Conservation (phyloP, 2,888 invertebrate genomes). For the Marasmarcha lunaedactyla region DNA sequence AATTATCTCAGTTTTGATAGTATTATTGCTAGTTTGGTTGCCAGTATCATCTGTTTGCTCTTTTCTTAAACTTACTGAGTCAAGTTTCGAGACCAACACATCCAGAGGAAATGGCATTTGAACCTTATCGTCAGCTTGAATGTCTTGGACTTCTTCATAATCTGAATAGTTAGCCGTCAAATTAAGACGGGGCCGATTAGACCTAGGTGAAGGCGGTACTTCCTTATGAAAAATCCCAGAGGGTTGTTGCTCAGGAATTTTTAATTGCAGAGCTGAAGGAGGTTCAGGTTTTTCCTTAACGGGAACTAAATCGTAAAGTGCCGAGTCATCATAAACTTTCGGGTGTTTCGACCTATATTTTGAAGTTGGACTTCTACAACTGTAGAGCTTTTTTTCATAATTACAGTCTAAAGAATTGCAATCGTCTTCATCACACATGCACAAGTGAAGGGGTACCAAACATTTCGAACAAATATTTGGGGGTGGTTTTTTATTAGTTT, state of each 20-base stretch:
- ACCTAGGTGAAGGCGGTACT: slow-evolving; percentile 51
- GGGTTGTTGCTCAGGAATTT: slow-evolving; percentile 32
- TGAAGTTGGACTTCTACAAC: slow-evolving; percentile 25
- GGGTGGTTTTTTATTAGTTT: too few species aligned
- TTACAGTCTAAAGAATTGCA: slow-evolving; percentile 6
- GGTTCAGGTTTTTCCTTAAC: slow-evolving; percentile 56
- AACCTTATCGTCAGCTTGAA: background rate
- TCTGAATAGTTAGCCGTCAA: slow-evolving; percentile 41
- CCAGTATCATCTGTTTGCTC: slow-evolving; percentile 22
- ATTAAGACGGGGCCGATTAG: slow-evolving; percentile 44
- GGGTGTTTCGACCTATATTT: slow-evolving; percentile 22
- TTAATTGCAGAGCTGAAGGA: slow-evolving; percentile 31
- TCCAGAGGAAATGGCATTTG: background rate
- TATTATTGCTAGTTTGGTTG: slow-evolving; percentile 36
- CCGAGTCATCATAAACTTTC: slow-evolving; percentile 38
- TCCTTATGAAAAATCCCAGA: slow-evolving; percentile 33
- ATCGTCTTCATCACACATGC: slow-evolving; percentile 36
- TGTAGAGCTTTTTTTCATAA: slow-evolving; percentile 24
- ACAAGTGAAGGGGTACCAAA: slow-evolving; percentile 29
- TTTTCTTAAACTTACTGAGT: slow-evolving; percentile 14
- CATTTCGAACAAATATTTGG: too few species aligned
- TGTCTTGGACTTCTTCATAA: slow-evolving; percentile 13
- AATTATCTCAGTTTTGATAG: slow-evolving; percentile 34
- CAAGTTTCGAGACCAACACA: background rate
- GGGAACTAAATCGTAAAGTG: slow-evolving; percentile 46